Conservation (phyloP, 1,140 invertebrate species). For the Brachionus calyciflorus region DNA sequence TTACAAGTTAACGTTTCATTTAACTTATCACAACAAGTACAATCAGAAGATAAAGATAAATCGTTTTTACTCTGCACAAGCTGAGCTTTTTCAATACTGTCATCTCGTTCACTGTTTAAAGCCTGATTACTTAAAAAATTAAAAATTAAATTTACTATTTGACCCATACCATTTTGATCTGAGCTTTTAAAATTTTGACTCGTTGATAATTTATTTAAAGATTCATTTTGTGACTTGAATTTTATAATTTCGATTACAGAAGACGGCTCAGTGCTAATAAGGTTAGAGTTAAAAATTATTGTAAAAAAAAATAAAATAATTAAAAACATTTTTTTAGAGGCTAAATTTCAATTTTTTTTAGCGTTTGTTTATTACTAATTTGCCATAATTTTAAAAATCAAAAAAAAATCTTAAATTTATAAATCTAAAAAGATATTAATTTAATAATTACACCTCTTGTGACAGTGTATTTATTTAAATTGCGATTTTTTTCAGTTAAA, state of each 20-base stretch:
- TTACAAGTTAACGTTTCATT: neutral
- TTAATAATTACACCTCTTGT: no score
- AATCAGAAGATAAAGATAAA: neutral
- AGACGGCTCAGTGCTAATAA: neutral
- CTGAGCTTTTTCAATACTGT: neutral
- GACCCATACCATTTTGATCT: conserved; percentile 14
- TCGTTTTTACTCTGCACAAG: neutral
- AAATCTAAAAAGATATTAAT: no score
- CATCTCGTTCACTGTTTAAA: neutral
- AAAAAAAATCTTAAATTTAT: no score
- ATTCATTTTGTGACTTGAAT: conserved; percentile 5
- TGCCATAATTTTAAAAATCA: no score
- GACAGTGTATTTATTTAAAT: no score
- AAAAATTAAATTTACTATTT: conserved; percentile 31
- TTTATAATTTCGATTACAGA: conserved; percentile 32
- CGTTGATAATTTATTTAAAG: neutral
- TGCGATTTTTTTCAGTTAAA: no score
- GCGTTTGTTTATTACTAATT: no score
- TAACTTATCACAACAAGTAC: neutral
- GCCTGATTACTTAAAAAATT: conserved; percentile 24
- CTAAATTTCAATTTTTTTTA: no score
- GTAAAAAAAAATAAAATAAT: neutral
- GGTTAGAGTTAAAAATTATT: neutral
- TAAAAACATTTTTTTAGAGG: no score
- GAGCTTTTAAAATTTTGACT: neutral